Base-by-base conservation (phyloP, 2,888 invertebrate species). In the Muschampia plurimacula region DNA sequence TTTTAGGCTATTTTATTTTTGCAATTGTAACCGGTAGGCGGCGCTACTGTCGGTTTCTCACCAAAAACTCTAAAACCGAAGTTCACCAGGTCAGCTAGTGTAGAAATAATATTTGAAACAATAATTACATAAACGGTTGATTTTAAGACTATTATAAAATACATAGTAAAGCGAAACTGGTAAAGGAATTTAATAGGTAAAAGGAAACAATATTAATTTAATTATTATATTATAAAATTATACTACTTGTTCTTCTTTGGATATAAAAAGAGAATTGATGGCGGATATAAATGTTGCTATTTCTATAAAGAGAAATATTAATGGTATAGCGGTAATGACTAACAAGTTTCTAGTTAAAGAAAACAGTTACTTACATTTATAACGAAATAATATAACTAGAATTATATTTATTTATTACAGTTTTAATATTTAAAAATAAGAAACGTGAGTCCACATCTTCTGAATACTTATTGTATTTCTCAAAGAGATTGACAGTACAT, bases 231-330 rank as follows among this genome's bases (percentile, higher is more conserved):
- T 22, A 22, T 22, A 22, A 22, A 60, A 63, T 63, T 63, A 36
- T 49, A 41, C 39, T 60, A 28, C 15, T 72, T 55, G 67, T 36
- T 72, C 63, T 72, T 41, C 46, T 46, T 49, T 2, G 22, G 9
- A 67, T 67, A 67, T 44, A 41, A 67, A 67, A 63, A 52, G 55
- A 13, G 41, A 68, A 44, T 72, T 67, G 62, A 67, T 71, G 71
- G 52, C 62, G 72, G 63, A 67, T 67, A 72, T 55, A 72, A 72
- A 67, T 67, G 67, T 64, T 63, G 57, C 67, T 39, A 67, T 67
- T 63, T 57, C 67, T 63, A 72, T 67, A 67, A 63, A 67, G 46
- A 64, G 72, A 67, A 67, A 57, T 57, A 64, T 22, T 67, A 72
- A 72, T 72, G 63, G 39, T 22, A 39, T 39, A 52, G 52, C 62